These are phyloP conservation scores for Hyperopisus bebe DNA, from an alignment of 2,113 vertebrate species.

Conservation along the genomic window DNA sequence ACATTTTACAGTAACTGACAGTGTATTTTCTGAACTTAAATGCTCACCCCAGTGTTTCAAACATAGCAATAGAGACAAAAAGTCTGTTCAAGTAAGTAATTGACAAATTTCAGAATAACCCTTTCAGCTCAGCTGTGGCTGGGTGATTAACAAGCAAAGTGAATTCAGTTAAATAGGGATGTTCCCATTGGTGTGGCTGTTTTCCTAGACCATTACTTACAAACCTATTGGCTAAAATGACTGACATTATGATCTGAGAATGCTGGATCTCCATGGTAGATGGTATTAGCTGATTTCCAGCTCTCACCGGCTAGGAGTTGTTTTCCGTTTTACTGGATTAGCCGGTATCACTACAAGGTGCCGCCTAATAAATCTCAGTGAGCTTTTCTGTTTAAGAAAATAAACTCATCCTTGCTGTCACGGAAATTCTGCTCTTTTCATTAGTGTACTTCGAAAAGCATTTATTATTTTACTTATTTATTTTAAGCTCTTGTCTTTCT, in stretches of 20 bases:
- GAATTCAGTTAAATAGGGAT: background rate
- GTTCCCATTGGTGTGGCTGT: background rate
- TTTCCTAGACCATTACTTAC: background rate
- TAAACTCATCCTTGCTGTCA: background rate
- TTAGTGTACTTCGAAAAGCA: background rate
- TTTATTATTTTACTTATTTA: background rate
- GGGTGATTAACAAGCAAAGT: background rate
- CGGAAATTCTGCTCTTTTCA: background rate
- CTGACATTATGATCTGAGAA: background rate
- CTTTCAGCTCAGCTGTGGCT: background rate
- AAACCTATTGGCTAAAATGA: background rate
- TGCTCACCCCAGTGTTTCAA: background rate
- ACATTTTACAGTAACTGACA: background rate
- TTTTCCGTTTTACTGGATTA: background rate
- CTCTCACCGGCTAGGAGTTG: background rate
- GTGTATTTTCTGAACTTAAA: background rate
- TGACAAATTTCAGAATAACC: background rate
- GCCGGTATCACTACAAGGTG: background rate
- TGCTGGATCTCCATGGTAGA: background rate
- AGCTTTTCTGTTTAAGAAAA: background rate
- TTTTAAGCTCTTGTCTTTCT: background rate
- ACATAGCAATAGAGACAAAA: background rate
- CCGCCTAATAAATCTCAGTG: background rate
- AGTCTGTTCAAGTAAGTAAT: background rate
- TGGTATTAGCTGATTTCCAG: background rate